These are phyloP conservation scores for Drosophila tripunctata DNA, from an alignment of 2,888 invertebrate genomes.

Conservation along the genomic window DNA sequence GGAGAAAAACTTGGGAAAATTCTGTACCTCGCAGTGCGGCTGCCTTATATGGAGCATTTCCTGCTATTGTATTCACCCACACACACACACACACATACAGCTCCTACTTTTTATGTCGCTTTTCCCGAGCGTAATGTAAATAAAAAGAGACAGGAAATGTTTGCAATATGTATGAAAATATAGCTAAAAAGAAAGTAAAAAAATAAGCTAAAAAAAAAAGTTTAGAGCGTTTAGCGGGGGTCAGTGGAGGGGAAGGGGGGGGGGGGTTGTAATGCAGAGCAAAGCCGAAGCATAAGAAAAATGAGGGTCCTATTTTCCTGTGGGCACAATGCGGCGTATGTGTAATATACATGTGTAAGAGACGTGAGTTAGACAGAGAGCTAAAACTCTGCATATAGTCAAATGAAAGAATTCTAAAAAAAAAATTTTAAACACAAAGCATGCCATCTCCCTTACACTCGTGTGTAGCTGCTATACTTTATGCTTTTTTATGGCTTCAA, in stretches of 20 bases:
- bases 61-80: constrained; percentile 52
- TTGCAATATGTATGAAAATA: constrained; percentile 61
- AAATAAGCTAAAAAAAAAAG: constrained; percentile 38
- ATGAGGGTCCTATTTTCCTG: constrained; percentile 9
- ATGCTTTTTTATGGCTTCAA: constrained; percentile 17
- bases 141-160: constrained; percentile 80
- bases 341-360: not conserved
- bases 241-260: not conserved
- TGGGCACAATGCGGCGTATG: constrained; percentile 1
- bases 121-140: constrained; percentile 69
- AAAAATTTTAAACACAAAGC: not conserved
- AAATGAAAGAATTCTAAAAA: constrained; percentile 46
- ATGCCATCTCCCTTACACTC: constrained; percentile 33
- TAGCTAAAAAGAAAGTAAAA: constrained; percentile 26
- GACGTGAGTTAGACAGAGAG: constrained; percentile 15
- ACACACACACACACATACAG: constrained; percentile 33
- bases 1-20: constrained; percentile 30
- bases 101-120: constrained; percentile 64
- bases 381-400: constrained; percentile 74
- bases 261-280: constrained; percentile 43
- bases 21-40: constrained; percentile 5
- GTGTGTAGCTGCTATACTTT: not conserved
- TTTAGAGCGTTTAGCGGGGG: constrained; percentile 5
- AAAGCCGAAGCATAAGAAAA: constrained; percentile 17
- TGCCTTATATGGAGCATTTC: constrained; percentile 45